Conservation (phyloP, 2,888 invertebrate genomes). For the Agonum fuliginosum region DNA sequence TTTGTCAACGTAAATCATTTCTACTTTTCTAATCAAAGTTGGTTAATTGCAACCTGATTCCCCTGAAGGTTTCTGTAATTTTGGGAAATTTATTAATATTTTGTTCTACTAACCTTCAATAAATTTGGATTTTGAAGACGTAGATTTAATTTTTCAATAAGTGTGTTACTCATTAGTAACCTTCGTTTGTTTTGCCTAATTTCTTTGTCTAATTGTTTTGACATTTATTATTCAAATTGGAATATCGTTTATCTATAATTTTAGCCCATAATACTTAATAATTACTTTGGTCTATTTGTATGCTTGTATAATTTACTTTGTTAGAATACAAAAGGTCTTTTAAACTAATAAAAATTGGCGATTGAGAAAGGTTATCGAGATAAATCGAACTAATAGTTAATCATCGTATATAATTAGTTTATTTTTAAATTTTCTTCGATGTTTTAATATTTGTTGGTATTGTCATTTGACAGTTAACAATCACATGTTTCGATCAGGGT, state of each 20-base stretch:
- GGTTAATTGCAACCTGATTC: constrained; percentile 33
- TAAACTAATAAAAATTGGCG: background rate
- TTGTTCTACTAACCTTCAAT: constrained; percentile 36
- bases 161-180: constrained; percentile 28
- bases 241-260: constrained; percentile 42
- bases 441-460: background rate
- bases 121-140: constrained; percentile 9
- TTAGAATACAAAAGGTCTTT: constrained; percentile 20
- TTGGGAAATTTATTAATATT: constrained; percentile 29
- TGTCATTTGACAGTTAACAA: background rate
- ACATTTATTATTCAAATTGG: constrained; percentile 44
- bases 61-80: background rate
- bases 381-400: background rate
- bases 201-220: constrained; percentile 49
- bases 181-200: constrained; percentile 40
- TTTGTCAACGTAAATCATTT: constrained; percentile 40
- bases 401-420: background rate
- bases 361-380: constrained; percentile 5
- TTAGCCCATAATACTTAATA: constrained; percentile 35
- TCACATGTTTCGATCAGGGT: no score
- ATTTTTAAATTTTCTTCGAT: background rate
- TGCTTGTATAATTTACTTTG: constrained; percentile 33
- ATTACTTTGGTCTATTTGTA: constrained; percentile 40
- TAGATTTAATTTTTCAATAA: background rate
- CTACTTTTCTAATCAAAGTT: background rate